phyloP scores from a whole-genome alignment of 2,113 vertebrate genomes.

The Chionis minor region DNA sequence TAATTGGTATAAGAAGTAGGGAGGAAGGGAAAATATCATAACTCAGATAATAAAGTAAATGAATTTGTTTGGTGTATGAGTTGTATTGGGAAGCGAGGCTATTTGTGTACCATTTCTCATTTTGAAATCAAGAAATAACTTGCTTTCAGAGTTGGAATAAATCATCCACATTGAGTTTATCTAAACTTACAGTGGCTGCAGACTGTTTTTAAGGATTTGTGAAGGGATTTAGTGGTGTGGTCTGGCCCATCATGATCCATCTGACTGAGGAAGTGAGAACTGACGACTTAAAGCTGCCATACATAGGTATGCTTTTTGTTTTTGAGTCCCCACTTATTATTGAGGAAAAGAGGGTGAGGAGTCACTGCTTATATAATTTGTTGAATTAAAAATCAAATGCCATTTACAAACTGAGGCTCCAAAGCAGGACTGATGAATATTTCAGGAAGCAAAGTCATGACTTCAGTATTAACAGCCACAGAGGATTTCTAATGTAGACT shows the following conservation, averaged over 20 bases:
- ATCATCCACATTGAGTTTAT: not conserved
- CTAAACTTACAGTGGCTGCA: not conserved
- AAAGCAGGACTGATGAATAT: not conserved
- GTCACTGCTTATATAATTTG: not conserved
- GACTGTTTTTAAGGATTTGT: not conserved
- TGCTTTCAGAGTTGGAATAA: not conserved
- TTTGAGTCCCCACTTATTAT: not conserved
- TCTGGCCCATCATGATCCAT: not conserved
- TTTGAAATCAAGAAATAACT: not conserved
- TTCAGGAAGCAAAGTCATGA: not conserved
- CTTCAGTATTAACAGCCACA: not conserved
- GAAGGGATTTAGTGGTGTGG: not conserved
- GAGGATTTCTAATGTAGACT: not conserved
- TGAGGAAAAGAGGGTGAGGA: not conserved
- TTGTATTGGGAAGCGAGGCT: not conserved
- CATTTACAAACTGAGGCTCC: not conserved
- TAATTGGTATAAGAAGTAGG: not conserved
- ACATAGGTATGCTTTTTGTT: not conserved
- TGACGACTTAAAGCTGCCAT: not conserved
- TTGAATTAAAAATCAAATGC: not conserved
- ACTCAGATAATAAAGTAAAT: not conserved
- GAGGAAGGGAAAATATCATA: not conserved
- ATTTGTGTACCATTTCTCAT: not conserved
- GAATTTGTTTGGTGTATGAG: not conserved
- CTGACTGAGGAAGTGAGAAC: not conserved